phyloP scores from a whole-genome alignment of 2,797 vertebrate species.

The Cynopterus sphinx region DNA sequence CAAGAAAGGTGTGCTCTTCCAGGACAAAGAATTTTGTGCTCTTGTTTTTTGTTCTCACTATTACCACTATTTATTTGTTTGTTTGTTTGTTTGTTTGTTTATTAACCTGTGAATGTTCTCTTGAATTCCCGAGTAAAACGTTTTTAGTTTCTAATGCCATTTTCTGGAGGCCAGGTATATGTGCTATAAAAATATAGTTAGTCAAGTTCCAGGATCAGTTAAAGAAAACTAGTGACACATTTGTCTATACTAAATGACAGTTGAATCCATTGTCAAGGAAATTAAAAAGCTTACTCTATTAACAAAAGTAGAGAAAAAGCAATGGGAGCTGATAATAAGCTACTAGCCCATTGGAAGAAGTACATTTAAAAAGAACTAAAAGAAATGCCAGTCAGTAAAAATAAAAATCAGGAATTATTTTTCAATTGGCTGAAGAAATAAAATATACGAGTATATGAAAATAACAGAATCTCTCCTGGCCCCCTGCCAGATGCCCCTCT shows the following conservation, averaged over 20 bases:
- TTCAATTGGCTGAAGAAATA: neutral
- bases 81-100: neutral
- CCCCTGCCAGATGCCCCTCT: neutral
- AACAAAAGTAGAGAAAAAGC: constrained; percentile 15
- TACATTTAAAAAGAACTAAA: neutral
- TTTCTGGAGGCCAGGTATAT: constrained; percentile 10
- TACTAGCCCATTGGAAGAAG: neutral
- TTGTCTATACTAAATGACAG: constrained; percentile 39
- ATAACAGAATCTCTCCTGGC: neutral
- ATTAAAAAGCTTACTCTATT: neutral
- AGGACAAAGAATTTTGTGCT: constrained; percentile 29
- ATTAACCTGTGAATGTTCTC: constrained; percentile 37
- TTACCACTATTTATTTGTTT: neutral
- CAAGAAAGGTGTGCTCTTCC: neutral
- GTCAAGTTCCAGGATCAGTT: constrained; percentile 23
- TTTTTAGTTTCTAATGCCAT: constrained; percentile 28
- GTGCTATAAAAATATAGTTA: constrained; percentile 49
- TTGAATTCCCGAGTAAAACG: constrained; percentile 4
- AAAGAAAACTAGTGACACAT: constrained; percentile 55
- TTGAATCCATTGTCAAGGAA: constrained; percentile 41
- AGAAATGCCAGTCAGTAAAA: neutral
- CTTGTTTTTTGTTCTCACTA: neutral
- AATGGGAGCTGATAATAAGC: neutral
- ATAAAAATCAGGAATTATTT: neutral
- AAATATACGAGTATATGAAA: neutral